Evolutionary conservation across 2,113 vertebrate species (phyloP).

Genomic region (Zapornia atra): DNA sequence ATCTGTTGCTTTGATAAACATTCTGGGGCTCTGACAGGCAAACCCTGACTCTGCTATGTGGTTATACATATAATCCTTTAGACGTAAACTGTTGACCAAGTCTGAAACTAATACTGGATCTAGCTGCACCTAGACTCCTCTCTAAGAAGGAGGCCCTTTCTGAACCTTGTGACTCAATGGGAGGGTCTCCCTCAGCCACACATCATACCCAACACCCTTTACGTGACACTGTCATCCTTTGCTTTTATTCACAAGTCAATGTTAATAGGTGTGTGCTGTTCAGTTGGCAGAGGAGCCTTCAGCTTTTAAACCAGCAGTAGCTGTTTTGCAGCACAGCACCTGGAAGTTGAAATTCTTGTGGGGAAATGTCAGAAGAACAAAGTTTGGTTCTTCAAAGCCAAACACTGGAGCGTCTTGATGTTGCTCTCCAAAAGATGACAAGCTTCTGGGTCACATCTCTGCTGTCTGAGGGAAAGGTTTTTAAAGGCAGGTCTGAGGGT

Average conservation of each 20-base stretch:
- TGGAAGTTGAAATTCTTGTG: not conserved
- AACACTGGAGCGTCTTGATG: not conserved
- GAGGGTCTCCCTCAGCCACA: too few relatives aligned
- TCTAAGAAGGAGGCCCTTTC: too few relatives aligned
- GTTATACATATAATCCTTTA: too few relatives aligned
- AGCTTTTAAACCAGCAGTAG: not conserved
- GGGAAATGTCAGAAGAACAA: not conserved
- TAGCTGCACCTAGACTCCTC: too few relatives aligned
- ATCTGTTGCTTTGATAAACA: too few relatives aligned
- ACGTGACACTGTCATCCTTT: not conserved
- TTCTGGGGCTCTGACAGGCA: too few relatives aligned
- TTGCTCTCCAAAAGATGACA: not conserved
- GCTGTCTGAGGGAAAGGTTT: not conserved
- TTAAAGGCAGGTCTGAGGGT: not conserved
- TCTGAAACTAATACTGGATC: too few relatives aligned
- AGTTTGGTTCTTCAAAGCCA: not conserved
- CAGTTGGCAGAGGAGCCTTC: not conserved
- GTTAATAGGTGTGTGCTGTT: not conserved
- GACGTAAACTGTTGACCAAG: too few relatives aligned
- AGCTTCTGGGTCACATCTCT: not conserved
- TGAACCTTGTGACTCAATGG: too few relatives aligned
- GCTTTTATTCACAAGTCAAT: not conserved
- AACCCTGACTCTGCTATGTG: too few relatives aligned
- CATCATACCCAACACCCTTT: too few relatives aligned
- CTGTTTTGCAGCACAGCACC: not conserved